Evolutionary conservation across 1,140 invertebrate genomes (phyloP).

Genomic region (Drosophila ohnishii): DNA sequence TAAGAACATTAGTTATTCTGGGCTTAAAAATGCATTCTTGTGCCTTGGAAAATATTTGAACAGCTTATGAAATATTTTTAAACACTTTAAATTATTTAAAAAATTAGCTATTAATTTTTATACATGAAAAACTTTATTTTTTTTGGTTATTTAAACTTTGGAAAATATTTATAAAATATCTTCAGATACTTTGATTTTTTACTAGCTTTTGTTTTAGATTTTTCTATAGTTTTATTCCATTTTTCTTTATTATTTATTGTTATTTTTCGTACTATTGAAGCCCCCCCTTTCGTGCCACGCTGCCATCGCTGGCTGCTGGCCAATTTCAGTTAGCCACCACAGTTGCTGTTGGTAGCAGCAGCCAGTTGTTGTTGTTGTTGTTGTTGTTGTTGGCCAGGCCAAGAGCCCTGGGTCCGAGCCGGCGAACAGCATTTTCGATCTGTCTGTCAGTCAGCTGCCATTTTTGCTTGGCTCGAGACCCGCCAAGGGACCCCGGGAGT

Average conservation of each 20-base stretch:
- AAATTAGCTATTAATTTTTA: too few species aligned
- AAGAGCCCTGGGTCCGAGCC: conserved; percentile 30
- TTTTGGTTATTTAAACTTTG: neutral
- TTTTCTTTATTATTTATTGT: neutral
- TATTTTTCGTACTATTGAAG: neutral
- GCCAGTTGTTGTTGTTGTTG: too few species aligned
- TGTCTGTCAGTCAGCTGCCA: conserved; percentile 80
- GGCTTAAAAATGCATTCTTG: too few species aligned
- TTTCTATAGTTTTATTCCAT: neutral
- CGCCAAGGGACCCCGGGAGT: neutral
- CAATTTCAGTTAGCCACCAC: conserved; percentile 62
- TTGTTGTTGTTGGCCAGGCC: conserved; percentile 3
- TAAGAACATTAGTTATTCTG: too few species aligned
- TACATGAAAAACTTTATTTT: too few species aligned
- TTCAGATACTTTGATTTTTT: neutral
- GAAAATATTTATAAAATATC: neutral
- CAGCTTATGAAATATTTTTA: too few species aligned
- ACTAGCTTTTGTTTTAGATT: neutral
- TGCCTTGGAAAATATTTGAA: too few species aligned
- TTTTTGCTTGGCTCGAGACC: conserved; percentile 67
- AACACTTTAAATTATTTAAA: too few species aligned
- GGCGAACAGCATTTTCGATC: conserved; percentile 73
- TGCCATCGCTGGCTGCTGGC: conserved; percentile 36
- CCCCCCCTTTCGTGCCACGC: conserved; percentile 33
- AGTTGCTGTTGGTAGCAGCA: conserved; percentile 42